These are phyloP conservation scores for Syrrhaptes paradoxus DNA, from an alignment of 2,113 vertebrate genomes.

Conservation along the genomic window DNA sequence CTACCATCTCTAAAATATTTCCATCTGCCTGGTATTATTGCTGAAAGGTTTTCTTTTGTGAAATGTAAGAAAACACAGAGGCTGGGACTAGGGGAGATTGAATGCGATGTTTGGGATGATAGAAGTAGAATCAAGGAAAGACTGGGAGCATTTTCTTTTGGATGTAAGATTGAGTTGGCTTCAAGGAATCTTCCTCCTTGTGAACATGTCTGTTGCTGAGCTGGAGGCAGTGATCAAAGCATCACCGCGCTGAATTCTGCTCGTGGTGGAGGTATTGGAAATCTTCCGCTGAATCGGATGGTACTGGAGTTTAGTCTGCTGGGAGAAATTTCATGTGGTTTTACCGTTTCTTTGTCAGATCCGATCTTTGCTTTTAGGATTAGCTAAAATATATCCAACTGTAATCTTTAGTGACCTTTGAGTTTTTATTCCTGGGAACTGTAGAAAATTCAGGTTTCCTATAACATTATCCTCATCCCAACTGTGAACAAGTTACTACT, in stretches of 20 bases:
- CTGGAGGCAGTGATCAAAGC: not conserved
- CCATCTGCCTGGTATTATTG: not conserved
- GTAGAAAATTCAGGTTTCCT: conserved; percentile 58
- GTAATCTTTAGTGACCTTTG: conserved; percentile 16
- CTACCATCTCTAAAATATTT: conserved; percentile 10
- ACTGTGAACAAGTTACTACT: conserved; percentile 67
- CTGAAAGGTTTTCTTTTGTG: not conserved
- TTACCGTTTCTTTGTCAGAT: not conserved
- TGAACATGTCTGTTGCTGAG: not conserved
- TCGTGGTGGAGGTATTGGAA: not conserved
- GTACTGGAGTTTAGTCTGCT: not conserved
- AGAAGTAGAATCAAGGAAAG: not conserved
- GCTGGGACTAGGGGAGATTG: not conserved
- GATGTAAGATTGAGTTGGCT: not conserved
- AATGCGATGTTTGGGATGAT: not conserved
- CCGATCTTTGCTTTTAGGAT: not conserved
- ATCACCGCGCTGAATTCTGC: not conserved
- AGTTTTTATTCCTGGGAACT: conserved; percentile 26
- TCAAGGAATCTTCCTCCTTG: not conserved
- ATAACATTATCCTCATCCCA: conserved; percentile 46
- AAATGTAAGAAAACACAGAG: not conserved
- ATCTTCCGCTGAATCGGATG: not conserved
- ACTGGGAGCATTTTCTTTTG: not conserved
- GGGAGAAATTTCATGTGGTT: not conserved
- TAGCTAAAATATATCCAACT: not conserved